These are phyloP conservation scores for Anolis sagrei DNA, from an alignment of 2,113 vertebrate species.

Conservation along the genomic window DNA sequence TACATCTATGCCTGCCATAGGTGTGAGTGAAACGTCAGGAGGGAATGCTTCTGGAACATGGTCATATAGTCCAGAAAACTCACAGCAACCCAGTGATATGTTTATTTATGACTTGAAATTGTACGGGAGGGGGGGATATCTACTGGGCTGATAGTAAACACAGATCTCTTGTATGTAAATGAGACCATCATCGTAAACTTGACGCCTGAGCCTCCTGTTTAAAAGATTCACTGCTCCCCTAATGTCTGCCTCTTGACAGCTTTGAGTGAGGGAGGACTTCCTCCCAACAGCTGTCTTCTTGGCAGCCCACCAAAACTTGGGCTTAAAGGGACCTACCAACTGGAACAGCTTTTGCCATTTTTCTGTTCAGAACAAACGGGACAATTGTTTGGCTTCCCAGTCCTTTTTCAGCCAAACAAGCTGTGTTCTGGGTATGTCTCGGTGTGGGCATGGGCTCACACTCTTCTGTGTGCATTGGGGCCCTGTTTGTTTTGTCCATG, in stretches of 20 bases:
- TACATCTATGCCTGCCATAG: too few species aligned
- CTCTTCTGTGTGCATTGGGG: neutral
- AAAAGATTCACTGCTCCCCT: slow-evolving; percentile 78
- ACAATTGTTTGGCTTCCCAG: slow-evolving; percentile 82
- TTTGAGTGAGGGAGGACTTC: slow-evolving; percentile 89
- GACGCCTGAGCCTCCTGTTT: slow-evolving; percentile 71
- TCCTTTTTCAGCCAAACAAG: slow-evolving; percentile 60
- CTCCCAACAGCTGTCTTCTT: slow-evolving; percentile 98
- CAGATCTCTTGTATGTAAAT: neutral
- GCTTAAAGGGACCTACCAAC: slow-evolving; percentile 87
- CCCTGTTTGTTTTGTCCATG: neutral
- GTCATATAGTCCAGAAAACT: too few species aligned
- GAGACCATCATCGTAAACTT: slow-evolving; percentile 48
- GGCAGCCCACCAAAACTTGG: slow-evolving; percentile 89
- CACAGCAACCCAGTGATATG: too few species aligned
- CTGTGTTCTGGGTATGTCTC: slow-evolving; percentile 58
- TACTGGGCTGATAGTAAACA: neutral
- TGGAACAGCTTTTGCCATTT: slow-evolving; percentile 79
- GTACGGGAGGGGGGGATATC: too few species aligned
- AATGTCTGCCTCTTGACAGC: slow-evolving; percentile 87
- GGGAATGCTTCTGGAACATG: too few species aligned
- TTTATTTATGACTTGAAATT: too few species aligned
- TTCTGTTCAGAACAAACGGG: slow-evolving; percentile 75
- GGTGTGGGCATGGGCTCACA: neutral
- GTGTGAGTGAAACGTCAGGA: too few species aligned